Evolutionary conservation across 1,140 invertebrate species (phyloP), one percentile per base, ranked within the genome.

Genomic region (Dendroctonus ponderosae): DNA sequence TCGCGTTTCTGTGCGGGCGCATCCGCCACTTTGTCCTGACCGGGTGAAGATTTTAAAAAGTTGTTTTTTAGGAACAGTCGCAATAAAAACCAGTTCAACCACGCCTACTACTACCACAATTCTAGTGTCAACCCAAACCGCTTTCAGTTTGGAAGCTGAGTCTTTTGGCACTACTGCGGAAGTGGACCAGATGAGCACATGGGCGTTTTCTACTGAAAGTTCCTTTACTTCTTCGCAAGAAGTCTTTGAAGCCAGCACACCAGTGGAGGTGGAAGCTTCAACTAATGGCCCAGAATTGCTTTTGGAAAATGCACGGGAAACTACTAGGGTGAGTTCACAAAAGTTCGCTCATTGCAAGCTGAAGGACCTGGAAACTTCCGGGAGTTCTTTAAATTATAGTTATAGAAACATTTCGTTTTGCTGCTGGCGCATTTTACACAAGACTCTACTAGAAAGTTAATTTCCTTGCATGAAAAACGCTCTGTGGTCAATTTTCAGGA

Each of bases 21-120:
- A n/a, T n/a, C n/a, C n/a, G n/a, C n/a, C n/a, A n/a, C n/a, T n/a
- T n/a, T n/a, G n/a, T n/a, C n/a, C n/a, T n/a, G n/a, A n/a, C n/a
- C n/a, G n/a, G n/a, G n/a, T n/a, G n/a, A n/a, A n/a, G n/a, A n/a
- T n/a, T n/a, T n/a, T n/a, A n/a, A n/a, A n/a, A n/a, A n/a, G n/a
- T 37, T 14, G 15, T 15, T 42, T 66, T 60, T 26, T 38, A 66
- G 64, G 49, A 57, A 62, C 26, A 26, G 41, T 62, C 7, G 63
- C n/a, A 40, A 56, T 62, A 26, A 68, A 52, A 68, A 52, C 50
- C 7, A 42, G 61, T 26, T n/a, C 46, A 12, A 58, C 61, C 7
- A 66, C 63, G 3, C 46, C 26, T 26, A 60, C 42, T 4, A 67
- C 58, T n/a, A 50, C 57, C 3, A 12, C 0, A 40, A 40, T 26